Conservation (phyloP, 64 coral and sea anemone species). For the Orbicella faveolata region DNA sequence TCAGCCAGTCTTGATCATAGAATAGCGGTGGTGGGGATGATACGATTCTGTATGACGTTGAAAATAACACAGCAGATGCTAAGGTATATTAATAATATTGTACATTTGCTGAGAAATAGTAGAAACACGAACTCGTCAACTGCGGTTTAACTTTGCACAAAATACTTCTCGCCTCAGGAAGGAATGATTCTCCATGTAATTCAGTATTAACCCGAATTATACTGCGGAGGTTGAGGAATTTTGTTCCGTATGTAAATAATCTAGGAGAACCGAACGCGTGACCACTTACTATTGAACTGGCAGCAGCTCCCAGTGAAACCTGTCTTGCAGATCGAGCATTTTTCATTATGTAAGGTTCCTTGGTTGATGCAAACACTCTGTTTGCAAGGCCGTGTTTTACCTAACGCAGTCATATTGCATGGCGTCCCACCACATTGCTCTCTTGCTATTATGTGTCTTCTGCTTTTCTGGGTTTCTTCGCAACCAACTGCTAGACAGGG, state of each 20-base stretch:
- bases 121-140: neutral
- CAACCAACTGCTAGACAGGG: neutral
- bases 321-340: constrained; percentile 23
- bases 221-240: neutral
- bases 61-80: too few relatives aligned
- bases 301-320: neutral
- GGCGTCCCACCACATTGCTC: constrained; percentile 15
- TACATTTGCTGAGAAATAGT: too few relatives aligned
- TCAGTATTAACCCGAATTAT: too few relatives aligned
- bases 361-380: neutral
- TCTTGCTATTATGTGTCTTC: constrained; percentile 4
- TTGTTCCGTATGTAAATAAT: neutral
- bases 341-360: neutral
- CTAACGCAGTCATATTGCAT: constrained; percentile 1
- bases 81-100: too few relatives aligned
- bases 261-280: neutral
- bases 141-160: neutral
- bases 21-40: too few relatives aligned
- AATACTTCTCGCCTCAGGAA: too few relatives aligned
- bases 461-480: neutral
- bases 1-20: too few relatives aligned
- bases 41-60: too few relatives aligned
- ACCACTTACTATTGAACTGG: constrained; percentile 9
- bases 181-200: too few relatives aligned
- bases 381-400: constrained; percentile 9